These are phyloP conservation scores for Tetrax tetrax DNA, from an alignment of 2,113 vertebrate genomes.

Conservation along the genomic window DNA sequence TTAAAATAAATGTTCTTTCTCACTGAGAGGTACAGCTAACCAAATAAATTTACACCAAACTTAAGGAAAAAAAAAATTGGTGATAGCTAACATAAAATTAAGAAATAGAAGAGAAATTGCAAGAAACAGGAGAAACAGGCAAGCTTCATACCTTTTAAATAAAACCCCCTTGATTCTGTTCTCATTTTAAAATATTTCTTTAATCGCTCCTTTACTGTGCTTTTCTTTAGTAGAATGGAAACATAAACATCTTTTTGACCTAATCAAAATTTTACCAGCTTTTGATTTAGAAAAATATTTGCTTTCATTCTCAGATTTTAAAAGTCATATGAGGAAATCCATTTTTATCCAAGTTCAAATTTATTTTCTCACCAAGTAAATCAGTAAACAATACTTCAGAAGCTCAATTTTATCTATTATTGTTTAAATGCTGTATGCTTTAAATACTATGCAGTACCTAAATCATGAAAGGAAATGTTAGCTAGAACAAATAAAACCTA, in stretches of 20 bases:
- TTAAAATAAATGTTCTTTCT: neutral
- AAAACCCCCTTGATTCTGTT: neutral
- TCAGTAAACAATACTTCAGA: neutral
- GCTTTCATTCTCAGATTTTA: neutral
- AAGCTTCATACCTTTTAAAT: neutral
- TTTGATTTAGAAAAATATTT: neutral
- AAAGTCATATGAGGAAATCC: neutral
- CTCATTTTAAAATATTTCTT: neutral
- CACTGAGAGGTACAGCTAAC: neutral
- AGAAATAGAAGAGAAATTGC: neutral
- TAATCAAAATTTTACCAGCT: neutral
- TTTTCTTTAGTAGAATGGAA: neutral
- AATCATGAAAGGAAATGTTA: neutral
- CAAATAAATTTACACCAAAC: neutral
- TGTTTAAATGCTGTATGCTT: neutral
- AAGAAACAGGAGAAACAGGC: neutral
- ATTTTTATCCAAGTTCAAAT: neutral
- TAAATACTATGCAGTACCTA: neutral
- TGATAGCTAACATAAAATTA: neutral
- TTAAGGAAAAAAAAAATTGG: neutral
- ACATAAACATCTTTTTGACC: neutral
- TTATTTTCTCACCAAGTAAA: neutral
- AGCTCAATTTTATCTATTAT: conserved; percentile 18
- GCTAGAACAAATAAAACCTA: conserved; percentile 45
- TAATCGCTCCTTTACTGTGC: neutral